Conservation (phyloP, 2,888 invertebrate genomes). For the Ochropacha duplaris region DNA sequence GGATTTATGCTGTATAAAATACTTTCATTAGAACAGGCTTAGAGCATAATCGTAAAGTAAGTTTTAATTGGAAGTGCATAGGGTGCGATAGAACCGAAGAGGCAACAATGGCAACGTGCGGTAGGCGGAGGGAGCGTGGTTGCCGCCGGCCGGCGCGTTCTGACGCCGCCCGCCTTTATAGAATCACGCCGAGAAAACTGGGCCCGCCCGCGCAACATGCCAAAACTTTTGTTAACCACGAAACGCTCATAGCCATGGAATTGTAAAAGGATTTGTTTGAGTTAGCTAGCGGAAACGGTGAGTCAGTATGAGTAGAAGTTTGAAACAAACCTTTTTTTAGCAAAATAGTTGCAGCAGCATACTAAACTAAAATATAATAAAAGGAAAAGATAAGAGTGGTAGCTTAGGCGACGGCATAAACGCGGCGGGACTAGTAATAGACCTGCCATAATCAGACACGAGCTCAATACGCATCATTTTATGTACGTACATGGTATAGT, state of each 20-base stretch:
- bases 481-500: background rate
- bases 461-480: slow-evolving; percentile 44
- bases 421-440: slow-evolving; percentile 51
- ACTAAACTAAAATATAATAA: slow-evolving; percentile 45
- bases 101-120: slow-evolving; percentile 61
- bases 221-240: slow-evolving; percentile 31
- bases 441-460: slow-evolving; percentile 55
- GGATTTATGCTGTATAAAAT: slow-evolving; percentile 52
- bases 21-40: slow-evolving; percentile 56
- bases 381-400: slow-evolving; percentile 45
- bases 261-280: background rate
- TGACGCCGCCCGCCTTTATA: slow-evolving; percentile 51
- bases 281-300: background rate
- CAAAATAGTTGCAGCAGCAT: slow-evolving; percentile 27
- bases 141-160: slow-evolving; percentile 52
- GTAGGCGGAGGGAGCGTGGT: slow-evolving; percentile 70
- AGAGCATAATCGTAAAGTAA: slow-evolving; percentile 57
- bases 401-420: slow-evolving; percentile 41
- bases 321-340: no score
- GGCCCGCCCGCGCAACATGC: slow-evolving; percentile 21
- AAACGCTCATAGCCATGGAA: slow-evolving; percentile 6
- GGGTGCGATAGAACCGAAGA: slow-evolving; percentile 43
- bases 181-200: slow-evolving; percentile 48
- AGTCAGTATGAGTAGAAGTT: background rate
- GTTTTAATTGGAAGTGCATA: slow-evolving; percentile 67